These are phyloP conservation scores for Perizoma flavofasciatum DNA, from an alignment of 2,888 invertebrate species.

Conservation along the genomic window DNA sequence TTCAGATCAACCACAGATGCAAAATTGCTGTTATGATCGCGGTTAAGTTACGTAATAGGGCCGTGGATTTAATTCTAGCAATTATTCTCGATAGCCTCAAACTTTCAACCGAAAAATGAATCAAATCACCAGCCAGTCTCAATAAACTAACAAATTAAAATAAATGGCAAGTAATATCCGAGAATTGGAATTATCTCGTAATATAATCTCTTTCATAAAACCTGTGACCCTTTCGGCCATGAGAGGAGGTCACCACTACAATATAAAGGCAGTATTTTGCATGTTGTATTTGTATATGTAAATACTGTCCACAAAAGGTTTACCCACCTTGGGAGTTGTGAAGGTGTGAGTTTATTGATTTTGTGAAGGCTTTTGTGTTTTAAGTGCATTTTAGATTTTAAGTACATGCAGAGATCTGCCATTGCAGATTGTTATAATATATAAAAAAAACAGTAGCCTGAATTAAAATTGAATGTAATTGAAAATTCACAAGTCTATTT, in stretches of 20 bases:
- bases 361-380: slow-evolving; percentile 5
- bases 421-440: too few species aligned
- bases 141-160: slow-evolving; percentile 9
- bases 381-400: too few species aligned
- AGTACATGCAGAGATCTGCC: too few species aligned
- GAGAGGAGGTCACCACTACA: slow-evolving; percentile 8
- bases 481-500: too few species aligned
- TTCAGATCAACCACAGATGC: too few species aligned
- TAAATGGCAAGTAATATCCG: slow-evolving; percentile 1
- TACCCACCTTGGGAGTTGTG: slow-evolving; percentile 11
- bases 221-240: slow-evolving; percentile 3
- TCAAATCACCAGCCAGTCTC: not conserved
- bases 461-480: too few species aligned
- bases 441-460: too few species aligned
- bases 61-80: too few species aligned
- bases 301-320: slow-evolving; percentile 15
- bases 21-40: too few species aligned
- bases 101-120: too few species aligned
- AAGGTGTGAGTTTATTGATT: slow-evolving; percentile 16
- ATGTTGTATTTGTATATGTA: slow-evolving; percentile 11
- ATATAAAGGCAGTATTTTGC: not conserved
- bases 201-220: not conserved
- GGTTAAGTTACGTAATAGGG: too few species aligned
- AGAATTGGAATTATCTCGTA: not conserved
- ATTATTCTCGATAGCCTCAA: too few species aligned